phyloP scores from a whole-genome alignment of 1,140 invertebrate species.

The Dinothrombium tinctorium region DNA sequence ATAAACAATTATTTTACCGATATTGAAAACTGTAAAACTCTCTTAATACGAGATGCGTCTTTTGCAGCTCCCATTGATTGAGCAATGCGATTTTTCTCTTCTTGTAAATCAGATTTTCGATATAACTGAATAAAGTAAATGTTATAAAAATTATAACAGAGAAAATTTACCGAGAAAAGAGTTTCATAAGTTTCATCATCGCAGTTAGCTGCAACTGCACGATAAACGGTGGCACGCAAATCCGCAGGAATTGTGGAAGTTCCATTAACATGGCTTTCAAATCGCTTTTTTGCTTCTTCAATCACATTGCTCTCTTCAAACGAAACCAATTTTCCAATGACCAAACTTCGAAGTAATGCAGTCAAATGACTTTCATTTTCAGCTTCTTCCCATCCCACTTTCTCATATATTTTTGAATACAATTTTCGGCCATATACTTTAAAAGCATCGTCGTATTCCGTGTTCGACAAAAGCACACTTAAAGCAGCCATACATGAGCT shows the following conservation, averaged over 20 bases:
- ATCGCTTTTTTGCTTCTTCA: constrained; percentile 40
- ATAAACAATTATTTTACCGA: too few relatives aligned
- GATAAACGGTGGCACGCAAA: constrained; percentile 58
- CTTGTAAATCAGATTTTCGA: constrained; percentile 47
- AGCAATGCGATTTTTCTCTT: constrained; percentile 73
- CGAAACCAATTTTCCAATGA: constrained; percentile 51
- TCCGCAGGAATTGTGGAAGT: neutral
- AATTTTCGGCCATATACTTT: constrained; percentile 43
- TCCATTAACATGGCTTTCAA: constrained; percentile 32
- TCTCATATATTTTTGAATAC: constrained; percentile 37
- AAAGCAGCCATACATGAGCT: constrained; percentile 44
- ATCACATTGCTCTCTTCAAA: constrained; percentile 50
- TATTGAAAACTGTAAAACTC: constrained; percentile 32
- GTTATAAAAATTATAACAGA: neutral
- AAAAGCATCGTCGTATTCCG: constrained; percentile 39
- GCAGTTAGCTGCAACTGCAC: constrained; percentile 45
- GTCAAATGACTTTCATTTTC: constrained; percentile 37
- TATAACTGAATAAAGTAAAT: constrained; percentile 35
- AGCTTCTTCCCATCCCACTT: constrained; percentile 39
- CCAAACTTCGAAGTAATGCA: constrained; percentile 54
- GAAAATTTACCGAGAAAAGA: neutral
- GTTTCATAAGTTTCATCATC: constrained; percentile 40
- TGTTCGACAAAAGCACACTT: constrained; percentile 46
- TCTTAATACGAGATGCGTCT: constrained; percentile 38
- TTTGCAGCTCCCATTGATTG: constrained; percentile 48